Percentiles rank a stretch among this genome's conserved stretches.
Evolutionary conservation across 2,113 vertebrate species (phyloP).

Genomic region (Chloropsis hardwickii): DNA sequence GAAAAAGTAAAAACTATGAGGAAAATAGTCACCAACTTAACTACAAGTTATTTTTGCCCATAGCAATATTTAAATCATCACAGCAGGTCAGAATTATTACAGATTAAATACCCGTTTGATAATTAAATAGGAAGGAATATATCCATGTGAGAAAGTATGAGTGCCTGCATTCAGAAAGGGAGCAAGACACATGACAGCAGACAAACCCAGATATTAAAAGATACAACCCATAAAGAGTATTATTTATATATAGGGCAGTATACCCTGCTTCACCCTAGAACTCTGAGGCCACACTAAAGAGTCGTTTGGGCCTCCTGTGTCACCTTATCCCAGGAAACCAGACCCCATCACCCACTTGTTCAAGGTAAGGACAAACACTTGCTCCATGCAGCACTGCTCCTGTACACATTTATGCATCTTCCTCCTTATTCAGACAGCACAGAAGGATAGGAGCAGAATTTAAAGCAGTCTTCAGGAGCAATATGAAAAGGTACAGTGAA

Average conservation of each 20-base stretch:
- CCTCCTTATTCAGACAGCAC: not conserved
- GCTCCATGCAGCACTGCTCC: not conserved
- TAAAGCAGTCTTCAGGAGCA: not conserved
- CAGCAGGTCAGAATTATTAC: not conserved
- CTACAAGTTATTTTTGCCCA: not conserved
- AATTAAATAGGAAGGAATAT: not conserved
- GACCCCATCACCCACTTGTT: not conserved
- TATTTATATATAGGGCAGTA: not conserved
- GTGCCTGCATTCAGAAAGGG: not conserved
- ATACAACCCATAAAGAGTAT: not conserved
- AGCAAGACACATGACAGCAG: not conserved
- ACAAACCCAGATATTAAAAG: not conserved
- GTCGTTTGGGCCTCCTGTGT: not conserved
- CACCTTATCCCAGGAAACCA: not conserved
- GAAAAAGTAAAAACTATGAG: not conserved
- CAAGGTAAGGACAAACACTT: not conserved
- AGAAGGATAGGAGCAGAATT: not conserved
- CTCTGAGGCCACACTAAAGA: not conserved
- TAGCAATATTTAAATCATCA: not conserved
- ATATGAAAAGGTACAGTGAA: not conserved
- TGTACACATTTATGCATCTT: not conserved
- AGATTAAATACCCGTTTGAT: not conserved
- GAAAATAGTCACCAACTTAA: not conserved
- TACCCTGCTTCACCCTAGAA: not conserved
- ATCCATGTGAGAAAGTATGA: not conserved